phyloP scores from a whole-genome alignment of 1,140 invertebrate genomes.

The Notospermus geniculatus region DNA sequence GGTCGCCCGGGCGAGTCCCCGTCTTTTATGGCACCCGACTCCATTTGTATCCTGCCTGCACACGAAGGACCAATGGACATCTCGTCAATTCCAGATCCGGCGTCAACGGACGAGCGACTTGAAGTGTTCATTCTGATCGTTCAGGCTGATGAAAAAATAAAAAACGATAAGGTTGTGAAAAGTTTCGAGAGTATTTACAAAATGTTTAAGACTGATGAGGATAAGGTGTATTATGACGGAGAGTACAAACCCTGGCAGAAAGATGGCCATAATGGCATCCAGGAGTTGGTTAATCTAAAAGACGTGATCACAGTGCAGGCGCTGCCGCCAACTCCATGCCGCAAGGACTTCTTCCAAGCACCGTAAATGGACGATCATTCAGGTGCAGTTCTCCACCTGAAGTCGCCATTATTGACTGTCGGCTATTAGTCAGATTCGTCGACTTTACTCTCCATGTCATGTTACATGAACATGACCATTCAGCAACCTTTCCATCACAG shows the following conservation, averaged over 20 bases:
- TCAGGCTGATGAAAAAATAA: conserved; percentile 4
- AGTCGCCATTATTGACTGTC: too few relatives aligned
- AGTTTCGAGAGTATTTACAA: conserved; percentile 9
- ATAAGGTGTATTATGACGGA: neutral
- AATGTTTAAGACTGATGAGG: neutral
- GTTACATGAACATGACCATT: too few relatives aligned
- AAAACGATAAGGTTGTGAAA: neutral
- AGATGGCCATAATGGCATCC: too few relatives aligned
- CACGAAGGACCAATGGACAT: neutral
- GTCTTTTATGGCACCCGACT: conserved; percentile 6
- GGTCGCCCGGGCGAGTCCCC: conserved; percentile 2
- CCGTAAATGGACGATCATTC: too few relatives aligned
- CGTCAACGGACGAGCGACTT: neutral
- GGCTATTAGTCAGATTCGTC: too few relatives aligned
- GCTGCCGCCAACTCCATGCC: too few relatives aligned
- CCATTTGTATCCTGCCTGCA: conserved; percentile 4
- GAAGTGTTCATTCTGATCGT: conserved; percentile 1
- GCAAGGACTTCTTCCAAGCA: too few relatives aligned
- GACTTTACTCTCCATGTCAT: too few relatives aligned
- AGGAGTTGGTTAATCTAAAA: too few relatives aligned
- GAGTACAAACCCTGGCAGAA: neutral
- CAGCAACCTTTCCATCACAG: too few relatives aligned
- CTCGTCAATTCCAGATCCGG: neutral
- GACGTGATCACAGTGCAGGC: too few relatives aligned
- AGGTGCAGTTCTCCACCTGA: too few relatives aligned